These are phyloP conservation scores for Triplophysa tibetana DNA, from an alignment of 2,113 vertebrate species.

Conservation along the genomic window DNA sequence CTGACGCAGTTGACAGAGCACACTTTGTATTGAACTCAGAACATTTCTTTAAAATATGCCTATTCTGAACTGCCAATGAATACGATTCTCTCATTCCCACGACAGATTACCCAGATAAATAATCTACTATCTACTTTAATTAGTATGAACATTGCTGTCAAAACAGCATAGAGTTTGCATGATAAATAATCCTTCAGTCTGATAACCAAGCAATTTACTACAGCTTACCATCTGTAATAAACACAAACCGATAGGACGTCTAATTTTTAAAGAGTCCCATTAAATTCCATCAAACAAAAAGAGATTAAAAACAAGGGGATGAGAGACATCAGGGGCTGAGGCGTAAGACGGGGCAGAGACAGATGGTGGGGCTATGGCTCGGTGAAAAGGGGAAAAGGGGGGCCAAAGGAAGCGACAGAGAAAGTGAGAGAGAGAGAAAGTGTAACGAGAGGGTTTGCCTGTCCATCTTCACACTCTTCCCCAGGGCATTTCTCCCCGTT, in stretches of 20 bases:
- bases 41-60: background rate
- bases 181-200: background rate
- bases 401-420: constrained; percentile 18
- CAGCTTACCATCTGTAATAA: constrained; percentile 18
- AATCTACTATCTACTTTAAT: background rate
- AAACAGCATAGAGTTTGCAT: background rate
- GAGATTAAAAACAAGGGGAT: constrained; percentile 34
- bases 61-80: background rate
- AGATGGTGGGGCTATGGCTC: constrained; percentile 74
- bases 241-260: constrained; percentile 1
- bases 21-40: background rate
- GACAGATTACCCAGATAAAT: background rate
- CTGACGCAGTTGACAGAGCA: background rate
- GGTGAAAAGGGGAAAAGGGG: constrained; percentile 57
- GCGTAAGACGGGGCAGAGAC: constrained; percentile 51
- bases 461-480: constrained; percentile 50
- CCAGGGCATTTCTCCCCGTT: constrained; percentile 42
- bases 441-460: constrained; percentile 46
- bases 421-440: constrained; percentile 22
- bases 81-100: background rate
- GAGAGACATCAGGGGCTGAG: constrained; percentile 34
- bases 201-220: background rate
- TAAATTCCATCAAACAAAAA: constrained; percentile 52
- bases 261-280: constrained; percentile 32
- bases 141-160: background rate